phyloP scores from a whole-genome alignment of 2,888 invertebrate genomes.

The Lordiphosa fenestrarum region DNA sequence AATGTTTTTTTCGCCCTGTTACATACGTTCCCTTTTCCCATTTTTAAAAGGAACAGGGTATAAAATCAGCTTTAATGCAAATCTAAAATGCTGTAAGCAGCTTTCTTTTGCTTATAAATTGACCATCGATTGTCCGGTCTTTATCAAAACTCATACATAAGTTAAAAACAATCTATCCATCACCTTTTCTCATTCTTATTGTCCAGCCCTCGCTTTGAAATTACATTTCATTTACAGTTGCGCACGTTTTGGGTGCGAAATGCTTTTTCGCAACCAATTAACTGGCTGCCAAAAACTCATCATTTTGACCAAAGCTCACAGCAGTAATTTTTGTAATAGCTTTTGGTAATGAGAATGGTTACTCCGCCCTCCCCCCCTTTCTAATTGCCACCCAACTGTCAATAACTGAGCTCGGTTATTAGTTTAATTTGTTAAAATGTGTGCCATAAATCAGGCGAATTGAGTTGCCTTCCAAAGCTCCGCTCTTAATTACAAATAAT shows the following conservation, averaged over 20 bases:
- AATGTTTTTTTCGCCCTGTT: too few species aligned
- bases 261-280: slow-evolving; percentile 39
- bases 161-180: too few species aligned
- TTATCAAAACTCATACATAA: too few species aligned
- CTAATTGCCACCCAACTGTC: slow-evolving; percentile 35
- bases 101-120: too few species aligned
- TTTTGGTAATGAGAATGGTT: slow-evolving; percentile 49
- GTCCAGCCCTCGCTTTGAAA: not conserved
- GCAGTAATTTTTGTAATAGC: slow-evolving; percentile 52
- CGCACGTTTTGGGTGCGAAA: slow-evolving; percentile 9
- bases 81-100: too few species aligned
- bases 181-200: too few species aligned
- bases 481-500: slow-evolving; percentile 23
- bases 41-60: too few species aligned
- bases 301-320: slow-evolving; percentile 21
- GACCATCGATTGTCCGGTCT: too few species aligned
- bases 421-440: slow-evolving; percentile 38
- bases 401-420: slow-evolving; percentile 38
- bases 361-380: too few species aligned
- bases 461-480: slow-evolving; percentile 13
- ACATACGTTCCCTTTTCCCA: too few species aligned
- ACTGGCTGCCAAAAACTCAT: slow-evolving; percentile 42
- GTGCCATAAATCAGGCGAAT: slow-evolving; percentile 43
- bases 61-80: too few species aligned
- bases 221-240: slow-evolving; percentile 5